Conservation (phyloP, 2,888 invertebrate species). For the Cartodere bifasciata region DNA sequence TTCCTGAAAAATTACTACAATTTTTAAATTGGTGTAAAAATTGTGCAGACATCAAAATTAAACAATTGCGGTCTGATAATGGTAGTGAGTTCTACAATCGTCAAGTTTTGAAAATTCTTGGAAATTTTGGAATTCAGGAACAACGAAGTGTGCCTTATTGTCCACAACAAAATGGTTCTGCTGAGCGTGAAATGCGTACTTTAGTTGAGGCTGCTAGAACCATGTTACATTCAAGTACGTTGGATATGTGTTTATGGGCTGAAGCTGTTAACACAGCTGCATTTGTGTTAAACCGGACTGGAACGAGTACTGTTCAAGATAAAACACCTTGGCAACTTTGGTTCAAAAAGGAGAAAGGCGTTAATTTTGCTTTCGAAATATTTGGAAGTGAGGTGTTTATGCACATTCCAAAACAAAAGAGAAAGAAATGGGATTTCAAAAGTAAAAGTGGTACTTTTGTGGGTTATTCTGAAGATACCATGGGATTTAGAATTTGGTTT, state of each 20-base stretch:
- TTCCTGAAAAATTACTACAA: constrained; percentile 12
- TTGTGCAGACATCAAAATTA: constrained; percentile 18
- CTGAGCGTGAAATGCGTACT: constrained; percentile 26
- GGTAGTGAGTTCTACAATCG: constrained; percentile 22
- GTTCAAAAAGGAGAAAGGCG: constrained; percentile 20
- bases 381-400: constrained; percentile 28
- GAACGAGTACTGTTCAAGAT: constrained; percentile 10
- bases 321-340: constrained; percentile 28
- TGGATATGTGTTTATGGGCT: constrained; percentile 22
- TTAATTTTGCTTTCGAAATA: constrained; percentile 26
- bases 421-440: constrained; percentile 25
- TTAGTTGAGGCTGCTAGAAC: constrained; percentile 24
- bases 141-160: constrained; percentile 23
- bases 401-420: constrained; percentile 26
- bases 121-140: constrained; percentile 19
- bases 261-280: constrained; percentile 22
- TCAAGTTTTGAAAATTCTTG: constrained; percentile 16
- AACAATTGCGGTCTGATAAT: constrained; percentile 21
- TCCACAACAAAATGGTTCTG: constrained; percentile 28
- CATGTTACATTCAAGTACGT: constrained; percentile 18
- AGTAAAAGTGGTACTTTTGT: constrained; percentile 23
- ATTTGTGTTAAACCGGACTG: constrained; percentile 16
- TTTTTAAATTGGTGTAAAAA: constrained; percentile 19
- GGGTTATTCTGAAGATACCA: constrained; percentile 24
- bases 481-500: constrained; percentile 15